These are phyloP conservation scores for Luscinia megarhynchos DNA, from an alignment of 2,797 vertebrate species.

Conservation along the genomic window DNA sequence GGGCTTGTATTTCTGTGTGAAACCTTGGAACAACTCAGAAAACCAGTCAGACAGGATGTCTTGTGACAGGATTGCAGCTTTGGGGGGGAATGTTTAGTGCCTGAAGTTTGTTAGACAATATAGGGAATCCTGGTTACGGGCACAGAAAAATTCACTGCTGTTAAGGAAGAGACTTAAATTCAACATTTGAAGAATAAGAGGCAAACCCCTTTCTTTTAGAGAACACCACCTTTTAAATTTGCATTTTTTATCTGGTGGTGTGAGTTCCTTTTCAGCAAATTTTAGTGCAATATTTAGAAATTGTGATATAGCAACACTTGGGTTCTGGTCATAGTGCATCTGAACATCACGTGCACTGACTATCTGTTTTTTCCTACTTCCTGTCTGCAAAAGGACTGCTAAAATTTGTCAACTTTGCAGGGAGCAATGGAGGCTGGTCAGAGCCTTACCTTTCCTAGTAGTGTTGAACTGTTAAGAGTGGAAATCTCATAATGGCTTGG, in stretches of 20 bases:
- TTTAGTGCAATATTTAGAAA: not conserved
- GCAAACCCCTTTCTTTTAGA: not conserved
- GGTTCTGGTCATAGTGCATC: not conserved
- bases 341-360: not conserved
- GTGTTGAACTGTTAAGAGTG: not conserved
- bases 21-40: not conserved
- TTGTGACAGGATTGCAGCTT: not conserved
- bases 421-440: not conserved
- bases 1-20: not conserved
- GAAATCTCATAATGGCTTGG: not conserved
- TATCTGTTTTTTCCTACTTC: not conserved
- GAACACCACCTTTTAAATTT: not conserved
- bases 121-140: fast-evolving
- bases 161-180: not conserved
- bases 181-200: not conserved
- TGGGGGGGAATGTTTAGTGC: not conserved
- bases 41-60: not conserved
- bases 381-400: not conserved
- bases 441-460: not conserved
- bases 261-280: not conserved
- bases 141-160: not conserved
- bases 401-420: not conserved
- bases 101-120: not conserved
- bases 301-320: not conserved
- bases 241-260: not conserved